Evolutionary conservation across 2,888 invertebrate species (phyloP).

Genomic region (Sminthurinus aureus): DNA sequence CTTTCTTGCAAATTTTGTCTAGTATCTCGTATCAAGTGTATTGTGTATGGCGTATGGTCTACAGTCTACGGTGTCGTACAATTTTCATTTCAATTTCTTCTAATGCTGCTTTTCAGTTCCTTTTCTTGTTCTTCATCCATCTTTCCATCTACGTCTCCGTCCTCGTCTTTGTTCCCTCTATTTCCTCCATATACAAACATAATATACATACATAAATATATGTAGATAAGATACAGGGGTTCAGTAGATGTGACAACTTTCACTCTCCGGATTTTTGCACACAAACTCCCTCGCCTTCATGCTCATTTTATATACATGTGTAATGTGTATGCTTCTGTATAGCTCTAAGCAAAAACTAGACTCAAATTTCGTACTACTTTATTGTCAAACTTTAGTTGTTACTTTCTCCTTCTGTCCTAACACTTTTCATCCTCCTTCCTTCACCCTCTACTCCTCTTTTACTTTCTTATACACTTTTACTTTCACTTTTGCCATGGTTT

Average conservation of each 20-base stretch:
- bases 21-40: no score
- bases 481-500: background rate
- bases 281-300: background rate
- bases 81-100: no score
- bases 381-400: slow-evolving; percentile 7
- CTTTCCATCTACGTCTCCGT: no score
- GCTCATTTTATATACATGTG: background rate
- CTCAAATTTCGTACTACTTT: background rate
- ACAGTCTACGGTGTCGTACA: no score
- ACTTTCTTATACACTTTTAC: background rate
- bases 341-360: background rate
- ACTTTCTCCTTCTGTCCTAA: background rate
- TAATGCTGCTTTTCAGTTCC: no score
- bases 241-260: no score
- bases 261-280: no score
- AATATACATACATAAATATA: no score
- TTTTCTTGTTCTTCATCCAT: no score
- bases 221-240: no score
- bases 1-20: no score
- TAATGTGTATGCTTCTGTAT: background rate
- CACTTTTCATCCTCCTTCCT: background rate
- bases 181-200: background rate
- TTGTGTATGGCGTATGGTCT: no score
- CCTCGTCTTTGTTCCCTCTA: background rate
- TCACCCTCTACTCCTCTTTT: background rate